Base-by-base conservation (phyloP, 2,113 vertebrate species). In the Phalacrocorax brasilianus region DNA sequence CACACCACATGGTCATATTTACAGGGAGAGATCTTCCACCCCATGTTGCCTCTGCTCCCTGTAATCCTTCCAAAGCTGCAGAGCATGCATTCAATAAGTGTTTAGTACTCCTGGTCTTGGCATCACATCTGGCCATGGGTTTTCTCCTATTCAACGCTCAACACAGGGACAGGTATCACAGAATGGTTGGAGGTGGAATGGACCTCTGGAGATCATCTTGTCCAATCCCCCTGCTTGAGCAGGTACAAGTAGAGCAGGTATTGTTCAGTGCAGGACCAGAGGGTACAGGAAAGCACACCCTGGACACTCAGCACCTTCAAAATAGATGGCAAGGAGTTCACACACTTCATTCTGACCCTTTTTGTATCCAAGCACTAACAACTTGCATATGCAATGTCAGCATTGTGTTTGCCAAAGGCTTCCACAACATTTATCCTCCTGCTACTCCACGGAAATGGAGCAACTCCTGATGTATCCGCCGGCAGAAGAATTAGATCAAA, bases 1-100 rank as follows among this genome's bases (percentile, higher is more conserved):
- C 16, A 8, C 0, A 0, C 27, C 1, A 1, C 8, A 3, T 3
- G 24, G 26, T 22, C 3, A 0, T 26, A 10, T 32, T n/a, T 67
- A 8, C 12, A 32, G 27, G 32, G 4, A 72, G 27, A 74, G 10
- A 53, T 49, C 50, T 66, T 56, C 65, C 35, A 87, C 12, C 13
- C 19, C 7, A 4, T 2, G 9, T 26, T 72, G 42, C 26, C 75
- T 77, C 74, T 71, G 63, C 33, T 80, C 19, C 33, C n/a, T 9
- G 3, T 6, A 44, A 71, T 10, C 40, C 24, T 67, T 91, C 32
- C 88, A 77, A 49, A 91, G 21, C n/a, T 38, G 44, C 14, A 65
- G 26, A 81, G n/a, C 3, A 1, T 9, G 26, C 19, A 26, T 38
- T 68, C 61, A 55, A 1, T 11, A 26, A 42, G 8, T 1, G 13